Evolutionary conservation across 2,797 vertebrate genomes (phyloP), one percentile per base, ranked within the genome.

Genomic region (Pogonophryne albipinna): DNA sequence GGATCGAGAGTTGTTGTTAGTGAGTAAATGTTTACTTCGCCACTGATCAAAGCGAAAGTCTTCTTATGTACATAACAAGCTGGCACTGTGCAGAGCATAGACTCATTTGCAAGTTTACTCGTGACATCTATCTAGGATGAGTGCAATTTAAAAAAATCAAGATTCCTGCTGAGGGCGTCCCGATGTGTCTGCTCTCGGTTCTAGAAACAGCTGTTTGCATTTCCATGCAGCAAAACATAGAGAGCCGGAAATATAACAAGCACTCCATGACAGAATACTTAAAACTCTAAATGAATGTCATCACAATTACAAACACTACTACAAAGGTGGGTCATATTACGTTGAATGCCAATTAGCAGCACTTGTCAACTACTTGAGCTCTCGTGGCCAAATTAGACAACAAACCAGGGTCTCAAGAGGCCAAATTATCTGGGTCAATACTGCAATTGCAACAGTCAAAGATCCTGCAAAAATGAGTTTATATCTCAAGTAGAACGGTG

Each of bases 21-120:
- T 71, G 23, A 55, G 42, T 44, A 63, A 71, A 71, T 56, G 56
- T n/a, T 71, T 70, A 52, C 17, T 46, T 23, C 17, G 53, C 55
- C 12, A 50, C 45, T 23, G 66, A 46, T 71, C 34, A 51, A 42
- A 31, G 56, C 14, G 55, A 44, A 74, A 62, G 11, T n/a, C 44
- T 55, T 38, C 46, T 66, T 71, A 66, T 83, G 51, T 84, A 86
- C 77, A 85, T 19, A 61, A 47, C 74, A 71, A 66, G 57, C n/a
- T 59, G 31, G 34, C 64, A 8, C 52, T 67, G 61, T 19, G 61
- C 41, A 34, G 61, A 68, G 27, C 10, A 20, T 41, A 1, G 12
- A 57, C 51, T 16, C 4, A 17, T 52, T 62, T 58, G n/a, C 31
- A 64, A 34, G 16, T 68, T 75, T 23, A 51, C 38, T 52, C 16